Evolutionary conservation across 1,140 invertebrate species (phyloP), one percentile per base, ranked within the genome.

Genomic region (Neotoxoptera formosana): DNA sequence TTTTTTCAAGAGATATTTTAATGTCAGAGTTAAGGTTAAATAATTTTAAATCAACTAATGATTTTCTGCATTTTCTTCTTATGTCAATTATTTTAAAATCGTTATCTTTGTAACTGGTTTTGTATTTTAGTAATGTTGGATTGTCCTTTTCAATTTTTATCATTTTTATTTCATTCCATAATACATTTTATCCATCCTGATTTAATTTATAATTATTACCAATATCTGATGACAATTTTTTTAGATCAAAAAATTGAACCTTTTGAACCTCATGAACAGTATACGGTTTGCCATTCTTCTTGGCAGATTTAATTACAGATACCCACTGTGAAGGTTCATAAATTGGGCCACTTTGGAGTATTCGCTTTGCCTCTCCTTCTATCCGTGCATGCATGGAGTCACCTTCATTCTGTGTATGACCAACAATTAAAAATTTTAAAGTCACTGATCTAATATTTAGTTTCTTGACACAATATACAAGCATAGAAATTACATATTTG

Each of bases 121-220:
- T 88, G 45, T 88, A 88, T 88, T 88, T 51, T 23, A 88, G 11
- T 47, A 48, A n/a, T 30, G 45, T 48, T n/a, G 45, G 86, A 51
- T 88, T 88, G 21, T n/a, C n/a, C 21, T 36, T 47, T 48, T 88
- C 45, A 88, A 88, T 88, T 88, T 48, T 30, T 20, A 88, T 47
- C 9, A 87, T 34, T 87, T 87, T 87, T n/a, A 87, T 87, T 47
- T 14, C 45, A 87, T 87, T 87, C 86, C 86, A 87, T 47, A 87
- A 47, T 14, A 87, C 86, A 47, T 87, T 48, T 47, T 87, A 2
- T 30, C 25, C 84, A 45, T 47, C 20, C 41, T 87, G 17, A 87
- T 87, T 87, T 45, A 87, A 23, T n/a, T 87, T 47, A 87, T 47
- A 87, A 48, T 87, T 30, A 47, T 87, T 48, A 23, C 84, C 4